Base-by-base conservation (phyloP, 1,140 invertebrate genomes). In the Listronotus oregonensis region DNA sequence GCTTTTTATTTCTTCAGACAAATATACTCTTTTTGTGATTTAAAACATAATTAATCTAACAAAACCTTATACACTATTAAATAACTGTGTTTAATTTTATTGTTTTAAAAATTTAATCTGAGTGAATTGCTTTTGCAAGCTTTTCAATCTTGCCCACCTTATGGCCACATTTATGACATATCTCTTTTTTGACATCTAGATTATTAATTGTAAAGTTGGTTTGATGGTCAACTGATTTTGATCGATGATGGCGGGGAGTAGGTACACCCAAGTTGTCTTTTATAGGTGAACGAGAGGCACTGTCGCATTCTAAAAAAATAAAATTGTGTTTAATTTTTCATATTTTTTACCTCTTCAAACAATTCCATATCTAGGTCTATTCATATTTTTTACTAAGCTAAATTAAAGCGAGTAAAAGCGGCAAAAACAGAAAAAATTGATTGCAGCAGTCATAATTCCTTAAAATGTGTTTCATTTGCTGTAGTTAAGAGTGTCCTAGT, bases 101-200 rank as follows among this genome's bases (percentile, higher is more conserved):
- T 27, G 21, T 27, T 5, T 27, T 27, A 27, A 27, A 27, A 27
- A 5, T 27, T 27, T 27, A 27, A 27, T 27, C 40, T 9, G 15
- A 42, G 11, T 56, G 4, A 27, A 27, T 27, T n/a, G 17, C 14
- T 4, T 56, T 27, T 5, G 5, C 21, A 27, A 27, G 21, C 18
- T 40, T 56, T 6, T 27, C 40, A 15, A 43, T 11, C 40, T 64
- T 64, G 9, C 31, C 60, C 32, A 70, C 50, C 15, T 56, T 43
- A 57, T 78, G 77, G 3, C 77, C 77, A 58, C 77, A 78, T 69
- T 75, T 76, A 11, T 60, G 49, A 54, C 77, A 78, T 55, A 71
- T 71, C 62, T 71, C 65, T 21, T 70, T 62, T 9, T 54, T 59
- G 2, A 61, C 61, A 10, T 56, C 55, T 14, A 55, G 14, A 52